Evolutionary conservation across 2,797 vertebrate species (phyloP).

Genomic region (Artibeus lituratus): DNA sequence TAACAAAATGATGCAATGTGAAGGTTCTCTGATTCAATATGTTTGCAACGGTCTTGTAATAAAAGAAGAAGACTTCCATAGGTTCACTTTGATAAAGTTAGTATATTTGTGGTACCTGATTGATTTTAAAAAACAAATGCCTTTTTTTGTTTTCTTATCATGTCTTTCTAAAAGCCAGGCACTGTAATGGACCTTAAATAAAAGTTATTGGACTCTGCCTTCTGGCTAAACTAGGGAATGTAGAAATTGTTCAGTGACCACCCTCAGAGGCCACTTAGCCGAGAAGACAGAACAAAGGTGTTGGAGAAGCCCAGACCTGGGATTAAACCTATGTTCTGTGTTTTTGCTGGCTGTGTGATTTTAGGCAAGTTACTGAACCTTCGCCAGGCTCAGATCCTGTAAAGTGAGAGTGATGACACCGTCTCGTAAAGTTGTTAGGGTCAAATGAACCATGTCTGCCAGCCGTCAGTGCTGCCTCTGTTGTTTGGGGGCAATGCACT

Average conservation of each 20-base stretch:
- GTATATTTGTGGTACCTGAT: background rate
- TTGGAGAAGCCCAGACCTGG: background rate
- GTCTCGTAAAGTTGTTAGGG: background rate
- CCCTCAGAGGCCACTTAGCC: background rate
- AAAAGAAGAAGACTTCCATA: background rate
- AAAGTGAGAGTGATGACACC: background rate
- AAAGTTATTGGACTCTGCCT: background rate
- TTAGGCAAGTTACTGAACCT: background rate
- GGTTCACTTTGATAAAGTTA: background rate
- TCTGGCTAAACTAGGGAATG: background rate
- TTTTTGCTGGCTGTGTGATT: background rate
- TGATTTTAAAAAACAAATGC: slow-evolving; percentile 30
- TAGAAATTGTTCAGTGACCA: background rate
- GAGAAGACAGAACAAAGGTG: background rate
- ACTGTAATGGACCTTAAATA: background rate
- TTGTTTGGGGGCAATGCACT: background rate
- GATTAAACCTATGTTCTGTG: background rate
- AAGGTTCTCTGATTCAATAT: background rate
- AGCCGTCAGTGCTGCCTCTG: background rate
- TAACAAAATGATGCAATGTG: background rate
- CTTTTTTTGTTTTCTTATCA: background rate
- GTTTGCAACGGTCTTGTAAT: background rate
- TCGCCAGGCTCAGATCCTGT: background rate
- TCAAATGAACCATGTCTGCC: background rate
- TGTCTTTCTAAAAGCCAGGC: background rate